Percentiles rank a stretch among this genome's conserved stretches.
phyloP scores from a whole-genome alignment of 37 sponge, comb jelly and placozoan genomes.

The Eunapius fragilis region DNA sequence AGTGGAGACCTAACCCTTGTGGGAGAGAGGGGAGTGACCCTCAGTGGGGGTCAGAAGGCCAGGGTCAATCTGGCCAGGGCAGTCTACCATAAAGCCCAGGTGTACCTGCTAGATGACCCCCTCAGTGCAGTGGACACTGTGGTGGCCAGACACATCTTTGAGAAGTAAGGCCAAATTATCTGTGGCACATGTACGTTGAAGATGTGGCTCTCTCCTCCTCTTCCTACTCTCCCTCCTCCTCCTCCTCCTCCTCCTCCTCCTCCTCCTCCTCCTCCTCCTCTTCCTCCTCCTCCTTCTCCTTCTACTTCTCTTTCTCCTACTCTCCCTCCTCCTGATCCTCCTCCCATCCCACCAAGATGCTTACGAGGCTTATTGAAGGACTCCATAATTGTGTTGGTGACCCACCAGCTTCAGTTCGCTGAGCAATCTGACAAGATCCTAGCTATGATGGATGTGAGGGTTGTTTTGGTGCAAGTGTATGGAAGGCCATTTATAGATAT shows the following conservation, averaged over 20 bases:
- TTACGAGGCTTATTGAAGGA: conserved; percentile 67
- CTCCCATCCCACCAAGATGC: no score
- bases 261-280: no score
- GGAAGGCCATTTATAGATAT: no score
- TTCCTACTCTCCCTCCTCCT: no score
- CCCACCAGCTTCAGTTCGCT: conserved; percentile 87
- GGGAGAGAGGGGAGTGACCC: conserved; percentile 89
- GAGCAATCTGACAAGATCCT: conserved; percentile 70
- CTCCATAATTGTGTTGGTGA: conserved; percentile 66
- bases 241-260: no score
- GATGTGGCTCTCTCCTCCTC: no score
- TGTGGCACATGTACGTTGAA: background rate
- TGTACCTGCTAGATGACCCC: conserved; percentile 87
- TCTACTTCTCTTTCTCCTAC: no score
- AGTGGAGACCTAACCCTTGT: conserved; percentile 82
- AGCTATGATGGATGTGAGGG: conserved; percentile 68
- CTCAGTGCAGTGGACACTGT: conserved; percentile 86
- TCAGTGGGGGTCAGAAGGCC: conserved; percentile 96
- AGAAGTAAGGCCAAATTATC: conserved; percentile 24
- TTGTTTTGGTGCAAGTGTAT: background rate
- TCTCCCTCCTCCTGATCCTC: no score
- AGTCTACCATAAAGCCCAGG: conserved; percentile 70
- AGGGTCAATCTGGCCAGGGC: conserved; percentile 89
- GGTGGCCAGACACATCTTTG: conserved; percentile 74
- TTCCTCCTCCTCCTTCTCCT: no score